These are phyloP conservation scores for Rissa tridactyla DNA, from an alignment of 2,113 vertebrate species.

Conservation along the genomic window DNA sequence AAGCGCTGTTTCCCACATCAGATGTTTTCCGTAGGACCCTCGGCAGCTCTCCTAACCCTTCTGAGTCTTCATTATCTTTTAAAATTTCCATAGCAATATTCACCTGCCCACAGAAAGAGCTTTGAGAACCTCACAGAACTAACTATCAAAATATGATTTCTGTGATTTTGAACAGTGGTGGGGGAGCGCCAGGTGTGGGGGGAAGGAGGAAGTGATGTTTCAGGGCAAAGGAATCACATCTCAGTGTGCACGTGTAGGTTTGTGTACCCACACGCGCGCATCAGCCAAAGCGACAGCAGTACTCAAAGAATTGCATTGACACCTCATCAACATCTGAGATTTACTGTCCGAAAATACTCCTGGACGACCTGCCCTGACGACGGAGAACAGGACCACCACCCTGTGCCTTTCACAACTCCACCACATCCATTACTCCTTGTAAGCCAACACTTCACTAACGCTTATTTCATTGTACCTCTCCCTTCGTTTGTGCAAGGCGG, in stretches of 20 bases:
- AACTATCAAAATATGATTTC: background rate
- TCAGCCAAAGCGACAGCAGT: background rate
- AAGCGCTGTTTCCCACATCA: background rate
- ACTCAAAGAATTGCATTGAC: background rate
- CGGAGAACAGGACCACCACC: background rate
- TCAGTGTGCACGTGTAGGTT: rapidly evolving
- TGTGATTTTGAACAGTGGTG: background rate
- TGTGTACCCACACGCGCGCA: rapidly evolving
- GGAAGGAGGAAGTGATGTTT: background rate
- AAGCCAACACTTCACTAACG: background rate
- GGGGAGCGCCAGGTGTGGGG: background rate
- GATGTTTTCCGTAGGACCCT: background rate
- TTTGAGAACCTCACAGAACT: background rate
- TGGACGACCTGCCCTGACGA: background rate
- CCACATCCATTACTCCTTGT: background rate
- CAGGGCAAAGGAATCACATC: background rate
- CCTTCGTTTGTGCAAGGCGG: background rate
- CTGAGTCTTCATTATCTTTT: background rate
- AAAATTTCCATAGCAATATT: background rate
- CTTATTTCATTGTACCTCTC: background rate
- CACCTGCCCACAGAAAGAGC: background rate
- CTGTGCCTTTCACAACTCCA: background rate
- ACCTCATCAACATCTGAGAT: background rate
- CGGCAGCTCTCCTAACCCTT: background rate
- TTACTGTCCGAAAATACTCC: background rate